A percentile compares a stretch with the other conserved stretches of the same genome.
phyloP scores from a whole-genome alignment of 2,113 vertebrate genomes.

The Toxotes chatareus region DNA sequence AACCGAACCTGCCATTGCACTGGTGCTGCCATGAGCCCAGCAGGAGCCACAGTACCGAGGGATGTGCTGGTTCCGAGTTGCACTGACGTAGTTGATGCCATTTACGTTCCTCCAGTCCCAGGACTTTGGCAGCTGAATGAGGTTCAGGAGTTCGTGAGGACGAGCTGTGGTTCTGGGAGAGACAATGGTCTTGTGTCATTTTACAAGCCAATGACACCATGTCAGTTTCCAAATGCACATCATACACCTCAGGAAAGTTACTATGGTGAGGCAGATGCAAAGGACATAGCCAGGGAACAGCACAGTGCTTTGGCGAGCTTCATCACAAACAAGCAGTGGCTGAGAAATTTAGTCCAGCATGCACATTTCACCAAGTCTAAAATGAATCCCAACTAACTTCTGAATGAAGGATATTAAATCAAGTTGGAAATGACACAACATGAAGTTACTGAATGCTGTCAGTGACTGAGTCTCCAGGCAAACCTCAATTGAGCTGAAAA shows the following conservation, averaged over 20 bases:
- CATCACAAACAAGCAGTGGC: neutral
- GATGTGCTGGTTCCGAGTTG: constrained; percentile 94
- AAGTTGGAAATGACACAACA: neutral
- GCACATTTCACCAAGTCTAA: neutral
- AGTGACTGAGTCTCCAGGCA: neutral
- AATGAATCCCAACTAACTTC: neutral
- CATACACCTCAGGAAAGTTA: neutral
- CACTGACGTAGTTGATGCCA: constrained; percentile 87
- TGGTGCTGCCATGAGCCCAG: constrained; percentile 94
- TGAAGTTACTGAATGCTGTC: neutral
- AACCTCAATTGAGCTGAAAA: neutral
- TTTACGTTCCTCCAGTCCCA: constrained; percentile 93
- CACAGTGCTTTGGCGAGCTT: neutral
- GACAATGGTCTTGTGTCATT: neutral
- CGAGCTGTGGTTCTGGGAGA: constrained; percentile 72
- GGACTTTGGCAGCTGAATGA: constrained; percentile 77
- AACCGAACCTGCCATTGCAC: constrained; percentile 88
- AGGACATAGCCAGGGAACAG: neutral
- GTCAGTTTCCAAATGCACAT: neutral
- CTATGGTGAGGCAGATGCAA: neutral
- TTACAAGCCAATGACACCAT: neutral
- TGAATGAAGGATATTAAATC: neutral
- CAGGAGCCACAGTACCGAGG: constrained; percentile 95
- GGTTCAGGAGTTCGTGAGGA: constrained; percentile 86
- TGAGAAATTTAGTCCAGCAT: neutral